These are phyloP conservation scores for Spisula solida DNA, from an alignment of 2,888 invertebrate genomes.

Conservation along the genomic window DNA sequence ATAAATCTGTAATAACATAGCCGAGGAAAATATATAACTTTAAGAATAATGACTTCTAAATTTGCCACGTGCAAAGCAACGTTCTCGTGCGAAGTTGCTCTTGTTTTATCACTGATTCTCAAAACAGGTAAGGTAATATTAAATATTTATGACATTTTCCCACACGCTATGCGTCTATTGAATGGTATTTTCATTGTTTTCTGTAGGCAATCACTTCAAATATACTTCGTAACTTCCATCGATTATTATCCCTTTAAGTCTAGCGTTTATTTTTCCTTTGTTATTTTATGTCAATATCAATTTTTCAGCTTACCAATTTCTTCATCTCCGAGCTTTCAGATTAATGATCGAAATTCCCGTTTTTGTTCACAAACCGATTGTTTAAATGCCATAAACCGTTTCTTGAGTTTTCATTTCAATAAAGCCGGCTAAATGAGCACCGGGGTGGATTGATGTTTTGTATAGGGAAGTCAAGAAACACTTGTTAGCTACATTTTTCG, in stretches of 20 bases:
- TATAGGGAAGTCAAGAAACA: not conserved
- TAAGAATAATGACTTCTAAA: not conserved
- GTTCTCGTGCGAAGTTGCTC: not conserved
- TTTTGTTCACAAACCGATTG: not conserved
- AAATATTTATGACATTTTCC: not conserved
- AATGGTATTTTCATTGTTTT: not conserved
- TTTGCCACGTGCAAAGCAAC: not conserved
- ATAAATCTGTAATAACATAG: not conserved
- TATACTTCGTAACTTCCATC: constrained; percentile 11
- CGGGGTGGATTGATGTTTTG: not conserved
- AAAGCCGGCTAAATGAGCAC: not conserved
- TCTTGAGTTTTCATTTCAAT: not conserved
- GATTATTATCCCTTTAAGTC: constrained; percentile 7
- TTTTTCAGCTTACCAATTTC: not conserved
- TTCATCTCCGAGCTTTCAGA: not conserved
- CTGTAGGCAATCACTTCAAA: not conserved
- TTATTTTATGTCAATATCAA: constrained; percentile 16
- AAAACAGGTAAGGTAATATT: constrained; percentile 6
- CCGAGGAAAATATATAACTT: not conserved
- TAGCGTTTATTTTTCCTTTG: constrained; percentile 9
- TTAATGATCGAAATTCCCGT: not conserved
- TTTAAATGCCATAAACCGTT: constrained; percentile 19
- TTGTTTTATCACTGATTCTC: not conserved
- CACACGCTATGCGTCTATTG: not conserved
- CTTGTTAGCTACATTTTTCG: not conserved